Evolutionary conservation across 2,113 vertebrate genomes (phyloP).

Genomic region (Hiodon alosoides): DNA sequence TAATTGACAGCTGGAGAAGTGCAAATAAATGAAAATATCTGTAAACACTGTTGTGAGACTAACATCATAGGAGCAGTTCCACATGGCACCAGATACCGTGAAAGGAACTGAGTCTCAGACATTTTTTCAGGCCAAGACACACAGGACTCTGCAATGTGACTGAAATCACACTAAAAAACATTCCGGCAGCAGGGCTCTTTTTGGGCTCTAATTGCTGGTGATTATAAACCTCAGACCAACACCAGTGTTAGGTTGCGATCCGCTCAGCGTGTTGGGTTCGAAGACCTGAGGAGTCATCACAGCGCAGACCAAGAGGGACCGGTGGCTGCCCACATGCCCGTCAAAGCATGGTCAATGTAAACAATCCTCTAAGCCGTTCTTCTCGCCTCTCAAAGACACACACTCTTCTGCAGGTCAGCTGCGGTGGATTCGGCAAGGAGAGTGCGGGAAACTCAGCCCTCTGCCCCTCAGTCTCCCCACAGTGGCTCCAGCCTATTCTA

Average conservation of each 20-base stretch:
- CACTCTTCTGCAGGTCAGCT: neutral
- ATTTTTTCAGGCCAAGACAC: neutral
- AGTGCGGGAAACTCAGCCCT: neutral
- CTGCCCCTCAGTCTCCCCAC: neutral
- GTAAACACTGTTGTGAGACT: neutral
- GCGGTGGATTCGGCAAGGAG: neutral
- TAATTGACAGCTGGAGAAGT: conserved; percentile 48
- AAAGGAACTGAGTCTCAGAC: neutral
- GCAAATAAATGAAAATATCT: conserved; percentile 43
- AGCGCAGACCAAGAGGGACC: conserved; percentile 17
- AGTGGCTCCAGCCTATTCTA: neutral
- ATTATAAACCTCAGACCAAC: conserved; percentile 62
- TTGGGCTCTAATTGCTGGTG: conserved; percentile 52
- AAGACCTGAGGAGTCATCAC: neutral
- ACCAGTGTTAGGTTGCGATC: conserved; percentile 50
- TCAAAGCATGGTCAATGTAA: conserved; percentile 18
- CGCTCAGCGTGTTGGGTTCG: conserved; percentile 21
- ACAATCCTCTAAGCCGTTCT: neutral
- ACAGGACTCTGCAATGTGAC: conserved; percentile 28
- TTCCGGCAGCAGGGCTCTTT: neutral
- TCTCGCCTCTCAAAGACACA: neutral
- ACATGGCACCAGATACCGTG: neutral
- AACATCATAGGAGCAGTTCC: conserved; percentile 2
- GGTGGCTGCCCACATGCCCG: conserved; percentile 27
- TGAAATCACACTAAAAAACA: conserved; percentile 42